Evolutionary conservation across 2,888 invertebrate genomes (phyloP).

Genomic region (Dolichomitus sp.): DNA sequence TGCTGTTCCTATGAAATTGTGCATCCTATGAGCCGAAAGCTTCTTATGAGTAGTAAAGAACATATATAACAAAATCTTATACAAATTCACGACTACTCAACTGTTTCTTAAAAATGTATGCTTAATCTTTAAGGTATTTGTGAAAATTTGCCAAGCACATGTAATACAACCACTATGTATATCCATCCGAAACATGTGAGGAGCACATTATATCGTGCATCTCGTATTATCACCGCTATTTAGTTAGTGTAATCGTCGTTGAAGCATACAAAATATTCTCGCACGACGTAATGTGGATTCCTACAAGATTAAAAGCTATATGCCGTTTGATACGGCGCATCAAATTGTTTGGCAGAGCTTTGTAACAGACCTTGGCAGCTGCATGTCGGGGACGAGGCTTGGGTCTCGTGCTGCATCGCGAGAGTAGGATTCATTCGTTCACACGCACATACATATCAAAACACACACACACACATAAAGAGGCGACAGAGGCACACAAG

Average conservation of each 20-base stretch:
- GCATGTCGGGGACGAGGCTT: slow-evolving; percentile 32
- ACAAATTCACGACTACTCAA: too few species aligned
- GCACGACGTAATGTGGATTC: neutral
- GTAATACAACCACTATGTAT: neutral
- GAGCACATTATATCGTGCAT: neutral
- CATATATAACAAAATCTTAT: too few species aligned
- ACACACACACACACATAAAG: slow-evolving; percentile 32
- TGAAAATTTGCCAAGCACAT: neutral
- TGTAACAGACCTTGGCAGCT: slow-evolving; percentile 45
- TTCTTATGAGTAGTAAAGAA: neutral
- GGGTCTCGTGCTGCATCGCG: slow-evolving; percentile 52
- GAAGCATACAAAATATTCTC: slow-evolving; percentile 30
- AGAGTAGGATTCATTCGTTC: slow-evolving; percentile 37
- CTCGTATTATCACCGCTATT: too few species aligned
- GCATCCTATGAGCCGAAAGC: neutral
- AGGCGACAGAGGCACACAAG: slow-evolving; percentile 6
- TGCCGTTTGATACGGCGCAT: slow-evolving; percentile 2
- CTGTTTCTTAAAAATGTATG: too few species aligned
- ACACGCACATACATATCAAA: neutral
- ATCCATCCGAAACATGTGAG: neutral
- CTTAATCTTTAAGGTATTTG: neutral
- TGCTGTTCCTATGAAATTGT: too few species aligned
- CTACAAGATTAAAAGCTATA: neutral
- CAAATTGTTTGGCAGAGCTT: slow-evolving; percentile 41
- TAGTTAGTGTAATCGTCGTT: neutral